Evolutionary conservation across 1,140 invertebrate species (phyloP).

Genomic region (Leptopilina clavipes): DNA sequence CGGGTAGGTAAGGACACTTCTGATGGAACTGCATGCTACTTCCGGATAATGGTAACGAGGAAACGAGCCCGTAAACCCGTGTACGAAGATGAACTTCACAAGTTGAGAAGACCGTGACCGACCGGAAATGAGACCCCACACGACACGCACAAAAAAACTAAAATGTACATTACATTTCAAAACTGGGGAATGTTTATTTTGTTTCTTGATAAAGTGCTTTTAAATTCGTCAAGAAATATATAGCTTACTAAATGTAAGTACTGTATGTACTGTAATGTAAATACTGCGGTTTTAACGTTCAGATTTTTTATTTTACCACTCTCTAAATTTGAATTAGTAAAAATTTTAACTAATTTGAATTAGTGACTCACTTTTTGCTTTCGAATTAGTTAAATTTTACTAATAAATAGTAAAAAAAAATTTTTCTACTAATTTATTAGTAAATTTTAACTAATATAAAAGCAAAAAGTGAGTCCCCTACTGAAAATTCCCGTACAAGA

Average conservation of each 20-base stretch:
- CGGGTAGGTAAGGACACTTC: conserved; percentile 54
- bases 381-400: too few species aligned
- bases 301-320: too few species aligned
- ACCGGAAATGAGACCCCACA: conserved; percentile 17
- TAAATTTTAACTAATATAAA: too few species aligned
- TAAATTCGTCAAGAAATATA: not conserved
- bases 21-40: conserved; percentile 44
- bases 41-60: conserved; percentile 37
- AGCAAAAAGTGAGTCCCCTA: too few species aligned
- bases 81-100: conserved; percentile 47
- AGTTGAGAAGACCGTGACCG: conserved; percentile 23
- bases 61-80: conserved; percentile 47
- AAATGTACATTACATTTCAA: conserved; percentile 6
- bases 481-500: too few species aligned
- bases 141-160: not conserved
- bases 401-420: too few species aligned
- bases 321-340: too few species aligned
- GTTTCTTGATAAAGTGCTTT: not conserved
- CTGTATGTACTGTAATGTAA: too few species aligned
- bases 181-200: not conserved
- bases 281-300: too few species aligned
- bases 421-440: too few species aligned
- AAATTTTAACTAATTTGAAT: too few species aligned
- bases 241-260: not conserved
- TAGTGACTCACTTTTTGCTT: too few species aligned